Evolutionary conservation across 2,888 invertebrate species (phyloP), one percentile per base, ranked within the genome.

Genomic region (Habroteleia sp.): DNA sequence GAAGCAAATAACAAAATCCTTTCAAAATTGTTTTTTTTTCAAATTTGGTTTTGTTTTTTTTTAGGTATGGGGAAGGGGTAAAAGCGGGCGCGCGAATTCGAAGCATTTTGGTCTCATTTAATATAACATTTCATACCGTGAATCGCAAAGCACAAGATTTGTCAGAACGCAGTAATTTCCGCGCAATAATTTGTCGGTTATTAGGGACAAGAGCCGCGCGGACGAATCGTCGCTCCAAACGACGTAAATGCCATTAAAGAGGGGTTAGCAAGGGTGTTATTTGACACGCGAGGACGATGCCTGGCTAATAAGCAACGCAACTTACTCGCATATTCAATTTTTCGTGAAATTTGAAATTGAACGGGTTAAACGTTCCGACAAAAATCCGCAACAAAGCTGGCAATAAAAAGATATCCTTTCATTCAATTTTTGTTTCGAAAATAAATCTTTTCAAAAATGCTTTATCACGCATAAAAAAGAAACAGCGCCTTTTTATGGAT

Each of bases 301-400:
- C 8, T 25, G 25, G 20, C 37, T 52, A 39, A 39, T 17, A 39
- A 39, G 4, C 20, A 6, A 39, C 10, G 39, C 31, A 48, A 62
- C 23, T 39, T 42, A 37, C 50, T 16, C 17, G 31, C 39, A 41
- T 17, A 5, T 7, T 5, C 31, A 31, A 29, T 41, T 16, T 29
- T 37, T 37, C 39, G 48, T 50, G 62, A 63, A 50, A 63, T 63
- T 48, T 42, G 52, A 42, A 44, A 65, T 65, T 52, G 48, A 52
- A 20, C 52, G 20, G n/a, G n/a, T n/a, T n/a, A n/a, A n/a, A n/a
- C n/a, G n/a, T n/a, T n/a, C n/a, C n/a, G n/a, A n/a, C n/a, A n/a
- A n/a, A n/a, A n/a, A n/a, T n/a, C n/a, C n/a, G n/a, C n/a, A n/a
- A n/a, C n/a, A n/a, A n/a, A n/a, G n/a, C n/a, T n/a, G n/a, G n/a